These are phyloP conservation scores for Pinna nobilis DNA, from an alignment of 1,140 invertebrate species.

Conservation along the genomic window DNA sequence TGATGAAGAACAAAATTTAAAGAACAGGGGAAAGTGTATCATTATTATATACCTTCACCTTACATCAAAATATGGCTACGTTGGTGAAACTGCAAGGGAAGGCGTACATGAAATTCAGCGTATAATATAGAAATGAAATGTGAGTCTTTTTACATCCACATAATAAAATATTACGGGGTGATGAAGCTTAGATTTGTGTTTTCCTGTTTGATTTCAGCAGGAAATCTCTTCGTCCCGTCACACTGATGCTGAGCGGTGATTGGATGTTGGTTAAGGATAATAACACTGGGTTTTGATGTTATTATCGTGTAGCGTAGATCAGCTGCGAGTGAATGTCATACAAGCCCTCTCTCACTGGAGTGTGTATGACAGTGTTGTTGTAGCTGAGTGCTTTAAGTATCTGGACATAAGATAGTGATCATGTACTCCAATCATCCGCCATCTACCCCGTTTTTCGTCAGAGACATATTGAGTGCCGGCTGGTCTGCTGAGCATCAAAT, in stretches of 20 bases:
- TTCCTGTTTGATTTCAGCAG: not conserved
- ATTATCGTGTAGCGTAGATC: not conserved
- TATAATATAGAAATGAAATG: too few relatives aligned
- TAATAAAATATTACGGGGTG: too few relatives aligned
- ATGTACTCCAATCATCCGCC: not conserved
- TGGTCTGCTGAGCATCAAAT: not conserved
- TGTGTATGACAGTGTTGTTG: not conserved
- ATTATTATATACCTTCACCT: too few relatives aligned
- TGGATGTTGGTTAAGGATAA: conserved; percentile 15
- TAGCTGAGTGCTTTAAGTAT: not conserved
- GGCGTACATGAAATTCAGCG: too few relatives aligned
- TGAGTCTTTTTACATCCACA: too few relatives aligned
- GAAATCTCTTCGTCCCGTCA: conserved; percentile 27
- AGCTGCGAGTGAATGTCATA: not conserved
- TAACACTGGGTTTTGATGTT: not conserved
- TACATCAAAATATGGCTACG: too few relatives aligned
- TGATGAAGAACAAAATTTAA: too few relatives aligned
- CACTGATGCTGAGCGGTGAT: conserved; percentile 62
- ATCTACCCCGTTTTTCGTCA: conserved; percentile 9
- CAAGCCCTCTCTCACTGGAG: not conserved
- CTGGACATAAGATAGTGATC: not conserved
- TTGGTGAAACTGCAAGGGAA: too few relatives aligned
- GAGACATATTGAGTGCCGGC: not conserved
- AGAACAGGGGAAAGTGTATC: too few relatives aligned
- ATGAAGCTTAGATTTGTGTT: too few relatives aligned